Evolutionary conservation across 2,888 invertebrate genomes (phyloP), one percentile per base, ranked within the genome.

Genomic region (Byasa hedistus): DNA sequence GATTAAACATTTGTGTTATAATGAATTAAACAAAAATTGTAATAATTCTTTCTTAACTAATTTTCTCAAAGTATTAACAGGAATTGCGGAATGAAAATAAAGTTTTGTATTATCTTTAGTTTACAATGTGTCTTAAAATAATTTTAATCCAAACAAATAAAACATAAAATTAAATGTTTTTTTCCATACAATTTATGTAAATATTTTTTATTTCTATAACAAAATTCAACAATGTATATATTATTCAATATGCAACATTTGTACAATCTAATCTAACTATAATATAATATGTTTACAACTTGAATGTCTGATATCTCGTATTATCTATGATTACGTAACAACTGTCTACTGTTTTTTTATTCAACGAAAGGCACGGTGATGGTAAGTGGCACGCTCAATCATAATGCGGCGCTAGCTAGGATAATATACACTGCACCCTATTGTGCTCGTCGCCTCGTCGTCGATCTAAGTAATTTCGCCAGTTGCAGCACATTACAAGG

Each of bases 141-240:
- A 44, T 19, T 44, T 44, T 4, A 44, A 44, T 44, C 44, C 44
- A 44, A 44, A 44, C 44, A 44, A 44, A 17, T 44, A 36, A 44
- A 15, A 44, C 4, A 44, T 44, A 44, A 17, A 44, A 15, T 10
- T 32, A 27, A 7, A 27, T 27, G 27, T 44, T 15, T 44, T 17
- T 17, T 23, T 57, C n/a, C 10, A 10, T 36, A 57, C 39, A 57
- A 15, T 12, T 44, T 56, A 62, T 27, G 27, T 62, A 62, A 56
- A 62, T 22, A 63, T 19, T 21, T 7, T 19, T 57, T 44, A 39
- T 36, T 54, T 39, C 24, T 48, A 55, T 55, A 65, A 58, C 22
- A 60, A 56, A 8, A 55, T 57, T 66, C 51, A 66, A 57, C 66
- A 62, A 48, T 58, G 32, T 55, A 61, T 48, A 66, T 66, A 60